Base-by-base conservation (phyloP, 2,113 vertebrate species). In the Festucalex cinctus region DNA sequence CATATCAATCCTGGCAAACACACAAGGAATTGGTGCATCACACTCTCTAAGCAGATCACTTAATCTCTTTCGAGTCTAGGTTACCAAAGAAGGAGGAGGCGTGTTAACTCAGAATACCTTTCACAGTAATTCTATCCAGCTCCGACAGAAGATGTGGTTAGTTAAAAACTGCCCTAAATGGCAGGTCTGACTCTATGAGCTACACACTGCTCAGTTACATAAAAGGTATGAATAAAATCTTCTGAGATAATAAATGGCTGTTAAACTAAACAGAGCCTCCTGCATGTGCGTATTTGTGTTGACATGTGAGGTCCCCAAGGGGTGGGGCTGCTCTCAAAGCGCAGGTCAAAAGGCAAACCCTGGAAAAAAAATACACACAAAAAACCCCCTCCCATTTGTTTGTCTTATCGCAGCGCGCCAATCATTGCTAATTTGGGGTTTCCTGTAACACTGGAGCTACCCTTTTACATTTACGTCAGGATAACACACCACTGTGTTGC, bases 101-200 rank as follows among this genome's bases (percentile, higher is more conserved):
- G 67, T 84, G 77, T 76, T 79, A 83, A 74, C 57, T 44, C 44
- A 62, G 48, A 63, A 84, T 86, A 73, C 78, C 69, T 76, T 78
- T 66, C 63, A 63, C 24, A 46, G 43, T 63, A 46, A 36, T 80
- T 74, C 64, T 71, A 39, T 32, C 49, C 19, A 17, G 48, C 64
- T 78, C 65, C 67, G 68, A 75, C 53, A 54, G 70, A 72, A 67
- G 69, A 77, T 69, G 73, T n/a, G 28, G 60, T 73, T 63, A 20
- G 73, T 71, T 73, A 51, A 73, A 68, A 78, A 82, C 72, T 71
- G 28, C 88, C 86, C 64, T 89, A 89, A 71, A 89, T 85, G 88
- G 88, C n/a, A 53, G 60, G 51, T 62, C 44, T 3, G 60, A 22
- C 75, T 75, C 61, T 32, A 37, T 0, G 1, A 73, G 63, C 28